Conservation (phyloP, 2,888 invertebrate genomes). For the Protodeltote pygarga region DNA sequence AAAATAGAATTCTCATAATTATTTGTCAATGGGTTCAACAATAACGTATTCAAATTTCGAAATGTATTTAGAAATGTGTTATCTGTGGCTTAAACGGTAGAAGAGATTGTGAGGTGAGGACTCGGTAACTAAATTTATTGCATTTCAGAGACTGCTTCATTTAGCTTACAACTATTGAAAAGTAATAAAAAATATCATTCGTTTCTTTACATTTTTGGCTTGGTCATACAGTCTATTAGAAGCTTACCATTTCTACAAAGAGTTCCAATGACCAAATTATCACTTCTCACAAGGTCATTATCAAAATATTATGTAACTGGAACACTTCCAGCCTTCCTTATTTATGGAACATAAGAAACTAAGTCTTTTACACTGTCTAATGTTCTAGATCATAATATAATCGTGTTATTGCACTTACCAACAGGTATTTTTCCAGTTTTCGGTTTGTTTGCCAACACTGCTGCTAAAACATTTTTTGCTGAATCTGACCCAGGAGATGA, state of each 20-base stretch:
- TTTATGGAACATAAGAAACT: background rate
- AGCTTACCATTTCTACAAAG: conserved; percentile 1
- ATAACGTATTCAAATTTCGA: too few relatives aligned
- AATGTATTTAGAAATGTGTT: too few relatives aligned
- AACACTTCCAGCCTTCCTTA: conserved; percentile 7
- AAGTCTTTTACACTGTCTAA: background rate
- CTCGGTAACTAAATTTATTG: too few relatives aligned
- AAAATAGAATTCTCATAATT: too few relatives aligned
- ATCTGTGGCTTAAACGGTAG: too few relatives aligned
- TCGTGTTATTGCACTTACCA: conserved; percentile 65
- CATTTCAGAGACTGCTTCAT: too few relatives aligned
- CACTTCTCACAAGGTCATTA: conserved; percentile 65
- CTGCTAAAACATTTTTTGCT: conserved; percentile 83
- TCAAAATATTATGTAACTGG: conserved; percentile 59
- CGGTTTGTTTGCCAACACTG: conserved; percentile 81
- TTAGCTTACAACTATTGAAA: too few relatives aligned
- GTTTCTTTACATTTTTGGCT: too few relatives aligned
- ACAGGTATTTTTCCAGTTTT: conserved; percentile 83
- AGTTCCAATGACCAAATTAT: conserved; percentile 38
- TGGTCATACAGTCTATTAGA: too few relatives aligned
- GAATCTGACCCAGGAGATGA: conserved; percentile 65
- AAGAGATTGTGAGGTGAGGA: too few relatives aligned
- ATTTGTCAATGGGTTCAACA: too few relatives aligned
- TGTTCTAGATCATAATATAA: background rate
- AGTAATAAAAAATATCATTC: too few relatives aligned